Evolutionary conservation across 2,888 invertebrate species (phyloP).

Genomic region (Ormyrus labotus): DNA sequence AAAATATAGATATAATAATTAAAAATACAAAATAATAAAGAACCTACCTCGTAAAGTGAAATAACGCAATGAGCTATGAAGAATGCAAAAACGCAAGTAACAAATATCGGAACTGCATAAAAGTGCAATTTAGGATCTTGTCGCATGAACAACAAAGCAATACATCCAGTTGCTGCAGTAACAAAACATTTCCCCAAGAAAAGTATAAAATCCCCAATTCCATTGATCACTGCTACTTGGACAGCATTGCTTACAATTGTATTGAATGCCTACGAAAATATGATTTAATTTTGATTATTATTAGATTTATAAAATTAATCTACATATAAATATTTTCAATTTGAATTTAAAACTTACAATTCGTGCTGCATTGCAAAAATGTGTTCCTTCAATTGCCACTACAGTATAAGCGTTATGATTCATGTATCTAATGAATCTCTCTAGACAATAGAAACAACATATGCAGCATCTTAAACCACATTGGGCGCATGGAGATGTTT

Average conservation of each 20-base stretch:
- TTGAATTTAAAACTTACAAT: constrained; percentile 80
- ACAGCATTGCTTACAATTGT: constrained; percentile 89
- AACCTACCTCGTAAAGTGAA: constrained; percentile 91
- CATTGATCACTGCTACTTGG: constrained; percentile 94
- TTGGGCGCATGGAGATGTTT: constrained; percentile 85
- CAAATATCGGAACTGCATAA: constrained; percentile 90
- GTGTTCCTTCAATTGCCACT: constrained; percentile 92
- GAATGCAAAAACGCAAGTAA: constrained; percentile 90
- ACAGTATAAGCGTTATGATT: constrained; percentile 97
- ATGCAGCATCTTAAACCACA: constrained; percentile 89
- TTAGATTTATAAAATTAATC: constrained; percentile 26
- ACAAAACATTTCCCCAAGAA: constrained; percentile 92
- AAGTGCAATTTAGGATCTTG: constrained; percentile 86
- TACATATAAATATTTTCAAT: constrained; percentile 15
- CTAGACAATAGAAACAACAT: constrained; percentile 93
- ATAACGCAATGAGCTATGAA: constrained; percentile 95
- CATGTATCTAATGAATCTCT: constrained; percentile 92
- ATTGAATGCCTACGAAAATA: constrained; percentile 85
- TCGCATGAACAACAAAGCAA: constrained; percentile 87
- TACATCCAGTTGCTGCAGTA: constrained; percentile 87
- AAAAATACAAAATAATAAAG: too few relatives aligned
- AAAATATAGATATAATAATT: neutral
- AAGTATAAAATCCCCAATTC: constrained; percentile 93
- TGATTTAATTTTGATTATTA: neutral
- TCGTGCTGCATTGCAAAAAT: constrained; percentile 93